Evolutionary conservation across 2,113 vertebrate species (phyloP), one percentile per base, ranked within the genome.

Genomic region (Leptobrachium ailaonicum): DNA sequence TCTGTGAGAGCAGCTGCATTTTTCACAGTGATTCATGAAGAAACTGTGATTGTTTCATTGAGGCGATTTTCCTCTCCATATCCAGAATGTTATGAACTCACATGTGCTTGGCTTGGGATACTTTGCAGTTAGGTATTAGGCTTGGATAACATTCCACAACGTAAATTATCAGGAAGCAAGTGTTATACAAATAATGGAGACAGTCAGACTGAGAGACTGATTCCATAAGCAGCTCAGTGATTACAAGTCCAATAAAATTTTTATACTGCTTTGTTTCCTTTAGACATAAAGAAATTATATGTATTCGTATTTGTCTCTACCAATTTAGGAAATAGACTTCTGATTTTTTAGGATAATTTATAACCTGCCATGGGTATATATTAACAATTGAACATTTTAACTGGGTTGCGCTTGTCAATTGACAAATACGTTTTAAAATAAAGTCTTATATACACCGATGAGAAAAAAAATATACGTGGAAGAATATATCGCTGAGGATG

Each of bases 101-200:
- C 66, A 41, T 81, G 75, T 75, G 79, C 79, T 69, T 81, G 71
- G 72, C 50, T 72, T 12, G 56, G 10, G 9, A 8, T 81, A 75
- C 71, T 60, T 41, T 81, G 72, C 72, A 81, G 64, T 75, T 32
- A 69, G 72, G 78, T 80, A 80, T 70, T 60, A 77, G 53, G 67
- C 43, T 78, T 78, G 76, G 76, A 78, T 81, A 75, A 74, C 79
- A 69, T 81, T 81, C 79, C 53, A 69, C 40, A 14, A 47, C 64
- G 73, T 81, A 81, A 81, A 81, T 81, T 81, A 81, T 50, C 41
- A 66, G 79, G 53, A 56, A 81, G 79, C 72, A 63, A 81, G 50
- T 41, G 64, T 81, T 81, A 75, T 41, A 74, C 79, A 81, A 81
- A 81, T 81, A 81, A 81, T 74, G 64, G 72, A 81, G 72, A 66